These are phyloP conservation scores for Polyergus mexicanus DNA, from an alignment of 1,140 invertebrate genomes.

Conservation along the genomic window DNA sequence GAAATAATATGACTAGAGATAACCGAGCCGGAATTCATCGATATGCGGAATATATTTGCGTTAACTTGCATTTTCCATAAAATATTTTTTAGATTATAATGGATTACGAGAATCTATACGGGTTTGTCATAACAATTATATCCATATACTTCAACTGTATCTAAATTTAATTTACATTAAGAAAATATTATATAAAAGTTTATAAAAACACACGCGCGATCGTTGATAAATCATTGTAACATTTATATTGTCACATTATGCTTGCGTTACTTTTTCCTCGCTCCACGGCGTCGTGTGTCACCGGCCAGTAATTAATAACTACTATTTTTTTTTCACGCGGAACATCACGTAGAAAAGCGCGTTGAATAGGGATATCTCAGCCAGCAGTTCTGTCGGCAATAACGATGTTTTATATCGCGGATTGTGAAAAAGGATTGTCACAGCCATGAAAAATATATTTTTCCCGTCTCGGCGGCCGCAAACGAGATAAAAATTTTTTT, in stretches of 20 bases:
- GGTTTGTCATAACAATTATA: constrained; percentile 12
- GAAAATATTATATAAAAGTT: constrained; percentile 39
- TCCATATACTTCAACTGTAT: not conserved
- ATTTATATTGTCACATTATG: constrained; percentile 29
- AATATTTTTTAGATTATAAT: constrained; percentile 46
- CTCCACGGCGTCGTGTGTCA: not conserved
- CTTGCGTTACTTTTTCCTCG: not conserved
- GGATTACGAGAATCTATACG: not conserved
- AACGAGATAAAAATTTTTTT: constrained; percentile 46
- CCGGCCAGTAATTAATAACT: constrained; percentile 48
- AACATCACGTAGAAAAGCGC: constrained; percentile 28
- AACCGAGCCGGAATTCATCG: not conserved
- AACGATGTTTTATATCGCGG: constrained; percentile 57
- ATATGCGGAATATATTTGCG: constrained; percentile 34
- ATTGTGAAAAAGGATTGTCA: constrained; percentile 56
- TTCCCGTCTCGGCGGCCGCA: constrained; percentile 35
- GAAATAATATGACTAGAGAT: not conserved
- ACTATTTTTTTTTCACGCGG: constrained; percentile 28
- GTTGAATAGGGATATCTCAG: constrained; percentile 57
- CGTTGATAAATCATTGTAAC: not conserved
- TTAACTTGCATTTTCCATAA: constrained; percentile 2
- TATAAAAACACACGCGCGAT: not conserved
- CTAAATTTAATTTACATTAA: constrained; percentile 42
- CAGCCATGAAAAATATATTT: constrained; percentile 55
- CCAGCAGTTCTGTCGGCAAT: constrained; percentile 51